Conservation (phyloP, 2,888 invertebrate genomes). For the Aspidiotus destructor region DNA sequence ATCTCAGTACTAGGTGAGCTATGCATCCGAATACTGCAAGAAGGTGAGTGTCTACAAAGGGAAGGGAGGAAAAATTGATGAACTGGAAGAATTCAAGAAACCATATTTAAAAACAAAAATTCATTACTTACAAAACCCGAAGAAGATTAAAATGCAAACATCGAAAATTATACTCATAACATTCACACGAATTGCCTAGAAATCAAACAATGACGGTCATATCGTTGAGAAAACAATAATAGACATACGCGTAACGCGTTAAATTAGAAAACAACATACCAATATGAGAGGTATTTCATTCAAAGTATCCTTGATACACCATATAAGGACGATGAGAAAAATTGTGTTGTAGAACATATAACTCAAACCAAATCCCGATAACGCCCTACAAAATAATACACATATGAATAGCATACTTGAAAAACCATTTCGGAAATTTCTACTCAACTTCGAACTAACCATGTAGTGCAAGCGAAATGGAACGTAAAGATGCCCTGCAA, state of each 20-base stretch:
- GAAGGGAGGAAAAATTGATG: background rate
- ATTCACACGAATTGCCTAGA: conserved; percentile 25
- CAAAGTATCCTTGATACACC: conserved; percentile 24
- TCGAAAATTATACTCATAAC: conserved; percentile 16
- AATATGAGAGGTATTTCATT: conserved; percentile 27
- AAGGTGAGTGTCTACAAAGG: background rate
- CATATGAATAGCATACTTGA: background rate
- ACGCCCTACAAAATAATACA: background rate
- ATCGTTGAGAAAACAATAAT: background rate
- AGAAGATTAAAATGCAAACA: conserved; percentile 8
- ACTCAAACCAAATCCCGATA: no score
- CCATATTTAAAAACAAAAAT: background rate
- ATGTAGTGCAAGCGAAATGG: conserved; percentile 18
- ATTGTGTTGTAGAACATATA: conserved; percentile 16
- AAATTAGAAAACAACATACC: conserved; percentile 5
- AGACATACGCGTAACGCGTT: no score
- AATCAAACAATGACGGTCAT: background rate
- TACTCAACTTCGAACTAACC: background rate
- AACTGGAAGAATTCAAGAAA: background rate
- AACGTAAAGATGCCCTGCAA: conserved; percentile 23
- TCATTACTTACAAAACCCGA: background rate
- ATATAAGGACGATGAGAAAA: conserved; percentile 13
- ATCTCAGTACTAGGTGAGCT: conserved; percentile 13
- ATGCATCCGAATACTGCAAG: conserved; percentile 1
- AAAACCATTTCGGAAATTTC: background rate